A percentile compares a stretch with the other conserved stretches of the same genome.
Conservation (phyloP, 2,888 invertebrate genomes). For the Tetramorium bicarinatum region DNA sequence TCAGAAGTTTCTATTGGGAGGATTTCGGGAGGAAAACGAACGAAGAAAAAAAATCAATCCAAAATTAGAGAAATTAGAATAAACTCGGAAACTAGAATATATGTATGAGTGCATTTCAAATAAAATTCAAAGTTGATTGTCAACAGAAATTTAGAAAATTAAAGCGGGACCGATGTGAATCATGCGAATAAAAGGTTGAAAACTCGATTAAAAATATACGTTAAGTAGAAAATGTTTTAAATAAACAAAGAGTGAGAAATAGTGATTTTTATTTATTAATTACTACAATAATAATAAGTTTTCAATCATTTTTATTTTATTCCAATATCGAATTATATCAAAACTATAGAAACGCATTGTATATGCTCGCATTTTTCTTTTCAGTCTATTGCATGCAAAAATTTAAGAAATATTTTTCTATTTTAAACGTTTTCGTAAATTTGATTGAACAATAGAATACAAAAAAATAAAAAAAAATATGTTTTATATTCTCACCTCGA, state of each 20-base stretch:
- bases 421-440: background rate
- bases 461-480: background rate
- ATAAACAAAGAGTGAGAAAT: background rate
- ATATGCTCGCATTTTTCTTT: background rate
- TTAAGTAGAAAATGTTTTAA: slow-evolving; percentile 24
- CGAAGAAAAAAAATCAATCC: slow-evolving; percentile 69
- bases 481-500: slow-evolving; percentile 89
- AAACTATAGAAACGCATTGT: background rate
- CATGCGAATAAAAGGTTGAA: slow-evolving; percentile 35
- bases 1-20: slow-evolving; percentile 93
- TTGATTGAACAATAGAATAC: background rate
- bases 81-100: slow-evolving; percentile 57
- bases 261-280: background rate
- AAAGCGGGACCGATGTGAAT: slow-evolving; percentile 59
- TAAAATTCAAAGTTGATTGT: slow-evolving; percentile 51
- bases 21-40: slow-evolving; percentile 57
- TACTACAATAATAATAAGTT: background rate
- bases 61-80: slow-evolving; percentile 73
- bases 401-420: background rate
- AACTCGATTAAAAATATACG: slow-evolving; percentile 20
- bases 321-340: background rate
- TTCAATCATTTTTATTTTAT: slow-evolving; percentile 13
- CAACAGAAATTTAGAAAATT: slow-evolving; percentile 62
- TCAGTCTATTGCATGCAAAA: background rate
- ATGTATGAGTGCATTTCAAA: slow-evolving; percentile 55